A percentile compares a stretch with the other conserved stretches of the same genome.
phyloP scores from a whole-genome alignment of 1,140 invertebrate genomes.

The Grapholita molesta region DNA sequence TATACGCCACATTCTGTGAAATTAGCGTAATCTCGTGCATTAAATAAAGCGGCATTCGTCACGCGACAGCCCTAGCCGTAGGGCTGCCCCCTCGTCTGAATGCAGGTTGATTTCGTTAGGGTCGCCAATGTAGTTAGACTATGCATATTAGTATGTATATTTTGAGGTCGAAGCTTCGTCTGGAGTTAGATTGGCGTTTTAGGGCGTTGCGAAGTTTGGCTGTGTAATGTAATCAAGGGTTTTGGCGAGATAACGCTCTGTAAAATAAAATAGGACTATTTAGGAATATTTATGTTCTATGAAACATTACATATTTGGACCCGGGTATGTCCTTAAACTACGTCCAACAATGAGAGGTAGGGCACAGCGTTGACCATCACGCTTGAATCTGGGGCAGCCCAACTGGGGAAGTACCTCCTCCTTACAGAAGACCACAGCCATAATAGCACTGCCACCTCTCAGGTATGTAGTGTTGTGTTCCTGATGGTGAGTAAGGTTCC shows the following conservation, averaged over 20 bases:
- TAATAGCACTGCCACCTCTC: no score
- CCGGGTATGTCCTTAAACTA: no score
- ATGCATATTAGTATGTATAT: constrained; percentile 1
- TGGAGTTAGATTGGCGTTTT: not conserved
- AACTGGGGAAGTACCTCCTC: no score
- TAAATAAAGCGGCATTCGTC: constrained; percentile 24
- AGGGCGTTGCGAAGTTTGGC: not conserved
- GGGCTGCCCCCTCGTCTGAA: not conserved
- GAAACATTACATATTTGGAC: no score
- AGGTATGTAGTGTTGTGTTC: no score
- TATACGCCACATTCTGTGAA: constrained; percentile 2
- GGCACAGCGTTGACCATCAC: no score
- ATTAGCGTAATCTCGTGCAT: constrained; percentile 17
- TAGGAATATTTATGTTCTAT: no score
- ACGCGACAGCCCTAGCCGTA: constrained; percentile 23
- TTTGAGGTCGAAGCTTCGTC: not conserved
- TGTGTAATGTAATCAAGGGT: not conserved
- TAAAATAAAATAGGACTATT: no score
- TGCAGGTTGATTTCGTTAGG: constrained; percentile 9
- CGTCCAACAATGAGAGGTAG: no score
- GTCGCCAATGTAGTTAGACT: not conserved
- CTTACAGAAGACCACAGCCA: no score
- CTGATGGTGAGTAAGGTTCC: no score
- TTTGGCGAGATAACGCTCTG: not conserved
- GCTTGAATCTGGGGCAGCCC: no score